Evolutionary conservation across 1,140 invertebrate genomes (phyloP).

Genomic region (Archivesica marissinica): DNA sequence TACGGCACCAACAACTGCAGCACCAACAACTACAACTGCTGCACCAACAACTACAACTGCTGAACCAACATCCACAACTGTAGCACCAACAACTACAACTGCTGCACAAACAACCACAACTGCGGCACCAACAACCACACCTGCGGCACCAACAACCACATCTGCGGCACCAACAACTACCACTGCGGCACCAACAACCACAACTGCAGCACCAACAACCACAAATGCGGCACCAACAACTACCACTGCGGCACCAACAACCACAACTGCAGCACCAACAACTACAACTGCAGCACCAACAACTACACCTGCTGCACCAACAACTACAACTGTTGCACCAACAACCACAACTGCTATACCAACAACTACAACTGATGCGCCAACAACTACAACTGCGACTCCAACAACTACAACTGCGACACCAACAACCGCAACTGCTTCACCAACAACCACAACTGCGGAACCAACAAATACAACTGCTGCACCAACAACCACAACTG

Average conservation of each 20-base stretch:
- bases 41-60: neutral
- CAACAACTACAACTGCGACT: neutral
- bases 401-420: neutral
- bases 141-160: neutral
- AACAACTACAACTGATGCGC: neutral
- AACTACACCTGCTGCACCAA: neutral
- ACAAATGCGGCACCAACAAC: neutral
- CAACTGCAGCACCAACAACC: neutral
- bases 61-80: neutral
- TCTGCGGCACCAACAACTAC: neutral
- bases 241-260: neutral
- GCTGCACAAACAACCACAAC: neutral
- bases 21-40: neutral
- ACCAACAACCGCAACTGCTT: neutral
- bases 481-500: neutral
- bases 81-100: neutral
- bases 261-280: neutral
- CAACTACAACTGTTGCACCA: neutral
- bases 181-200: neutral
- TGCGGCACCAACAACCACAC: neutral
- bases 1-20: neutral
- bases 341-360: neutral
- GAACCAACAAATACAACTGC: neutral
- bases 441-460: neutral
- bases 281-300: neutral